Percentiles rank a stretch among this genome's conserved stretches.
These are phyloP conservation scores for Callyntrura sp. DNA, from an alignment of 2,888 invertebrate genomes.

Conservation along the genomic window DNA sequence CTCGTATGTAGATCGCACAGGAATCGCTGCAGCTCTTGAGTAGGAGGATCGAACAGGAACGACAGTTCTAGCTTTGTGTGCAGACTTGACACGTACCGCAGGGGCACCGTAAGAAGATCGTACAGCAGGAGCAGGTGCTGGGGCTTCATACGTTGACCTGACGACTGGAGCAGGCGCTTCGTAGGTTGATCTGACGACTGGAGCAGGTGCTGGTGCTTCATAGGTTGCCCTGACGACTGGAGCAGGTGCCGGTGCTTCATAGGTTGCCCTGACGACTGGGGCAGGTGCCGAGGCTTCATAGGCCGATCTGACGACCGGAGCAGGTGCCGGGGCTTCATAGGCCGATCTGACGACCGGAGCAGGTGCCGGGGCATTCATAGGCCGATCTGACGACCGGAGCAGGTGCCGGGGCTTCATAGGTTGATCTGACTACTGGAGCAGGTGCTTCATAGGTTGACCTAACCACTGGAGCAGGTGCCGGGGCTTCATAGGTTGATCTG, in stretches of 20 bases:
- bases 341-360: no score
- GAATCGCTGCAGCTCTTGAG: no score
- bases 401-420: neutral
- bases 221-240: neutral
- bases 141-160: neutral
- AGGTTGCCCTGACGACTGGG: neutral
- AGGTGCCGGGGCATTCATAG: neutral
- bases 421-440: neutral
- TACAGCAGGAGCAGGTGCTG: neutral
- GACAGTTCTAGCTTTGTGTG: no score
- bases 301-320: neutral
- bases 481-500: neutral
- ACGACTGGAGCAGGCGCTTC: conserved; percentile 12
- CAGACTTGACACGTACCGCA: no score
- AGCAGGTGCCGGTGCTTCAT: conserved; percentile 8
- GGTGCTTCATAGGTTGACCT: neutral
- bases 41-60: no score
- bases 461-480: conserved; percentile 8
- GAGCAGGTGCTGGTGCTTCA: conserved; percentile 4
- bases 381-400: neutral
- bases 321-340: neutral
- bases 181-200: conserved; percentile 11
- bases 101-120: neutral
- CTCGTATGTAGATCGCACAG: no score
- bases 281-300: conserved; percentile 17